phyloP scores from a whole-genome alignment of 2,113 vertebrate species.

The Notothenia coriiceps region DNA sequence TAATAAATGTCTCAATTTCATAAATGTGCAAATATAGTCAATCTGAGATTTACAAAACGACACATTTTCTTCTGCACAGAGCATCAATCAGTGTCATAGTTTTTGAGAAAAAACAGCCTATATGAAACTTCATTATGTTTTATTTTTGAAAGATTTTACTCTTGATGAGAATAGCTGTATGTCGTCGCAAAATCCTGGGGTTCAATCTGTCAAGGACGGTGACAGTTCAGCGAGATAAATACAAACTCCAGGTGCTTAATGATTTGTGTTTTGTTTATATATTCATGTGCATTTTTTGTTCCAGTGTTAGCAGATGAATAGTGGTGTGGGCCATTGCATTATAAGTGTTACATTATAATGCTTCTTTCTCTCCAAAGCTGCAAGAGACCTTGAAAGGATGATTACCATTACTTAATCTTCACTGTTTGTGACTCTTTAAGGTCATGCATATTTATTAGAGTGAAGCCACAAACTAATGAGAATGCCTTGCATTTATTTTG shows the following conservation, averaged over 20 bases:
- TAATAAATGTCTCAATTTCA: not conserved
- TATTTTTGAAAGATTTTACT: slow-evolving; percentile 17
- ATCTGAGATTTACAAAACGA: not conserved
- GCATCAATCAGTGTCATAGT: not conserved
- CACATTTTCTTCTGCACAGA: not conserved
- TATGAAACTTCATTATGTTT: slow-evolving; percentile 11
- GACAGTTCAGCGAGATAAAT: slow-evolving; percentile 21
- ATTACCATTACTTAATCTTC: slow-evolving; percentile 74
- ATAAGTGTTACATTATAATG: not conserved
- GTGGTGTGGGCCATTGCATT: not conserved
- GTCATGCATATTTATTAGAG: slow-evolving; percentile 79
- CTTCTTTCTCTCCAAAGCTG: slow-evolving; percentile 30
- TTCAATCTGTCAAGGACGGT: slow-evolving; percentile 20
- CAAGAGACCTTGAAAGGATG: slow-evolving; percentile 43
- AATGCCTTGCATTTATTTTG: slow-evolving; percentile 70
- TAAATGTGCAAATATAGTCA: not conserved
- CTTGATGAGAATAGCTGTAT: not conserved
- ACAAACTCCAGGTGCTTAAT: not conserved
- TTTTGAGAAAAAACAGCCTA: slow-evolving; percentile 13
- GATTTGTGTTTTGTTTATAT: not conserved
- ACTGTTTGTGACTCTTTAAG: slow-evolving; percentile 68
- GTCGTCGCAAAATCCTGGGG: not conserved
- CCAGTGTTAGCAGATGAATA: slow-evolving; percentile 5
- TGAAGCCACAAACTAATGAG: slow-evolving; percentile 54
- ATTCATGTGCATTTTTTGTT: slow-evolving; percentile 3